A percentile compares a stretch with the other conserved stretches of the same genome.
phyloP scores from a whole-genome alignment of 2,113 vertebrate species.

The Galemys pyrenaicus region DNA sequence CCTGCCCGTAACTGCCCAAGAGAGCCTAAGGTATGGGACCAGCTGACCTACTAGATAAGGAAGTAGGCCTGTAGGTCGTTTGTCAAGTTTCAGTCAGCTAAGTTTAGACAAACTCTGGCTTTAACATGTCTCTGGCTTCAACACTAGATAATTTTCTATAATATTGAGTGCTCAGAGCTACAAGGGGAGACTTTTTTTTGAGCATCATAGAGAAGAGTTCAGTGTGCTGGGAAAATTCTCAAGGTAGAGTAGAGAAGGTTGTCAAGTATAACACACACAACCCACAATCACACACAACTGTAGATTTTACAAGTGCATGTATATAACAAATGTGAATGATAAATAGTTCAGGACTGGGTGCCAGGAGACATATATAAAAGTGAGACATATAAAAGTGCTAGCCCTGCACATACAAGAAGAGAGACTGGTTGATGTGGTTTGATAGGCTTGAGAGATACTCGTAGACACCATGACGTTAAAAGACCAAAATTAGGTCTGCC shows the following conservation, averaged over 20 bases:
- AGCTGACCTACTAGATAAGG: too few relatives aligned
- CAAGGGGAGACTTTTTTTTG: not conserved
- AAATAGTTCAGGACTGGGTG: not conserved
- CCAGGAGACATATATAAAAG: not conserved
- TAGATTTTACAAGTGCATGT: not conserved
- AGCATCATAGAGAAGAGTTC: not conserved
- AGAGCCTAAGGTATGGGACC: too few relatives aligned
- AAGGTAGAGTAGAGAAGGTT: not conserved
- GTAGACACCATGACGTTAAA: not conserved
- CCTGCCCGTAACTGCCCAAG: too few relatives aligned
- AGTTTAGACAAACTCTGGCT: too few relatives aligned
- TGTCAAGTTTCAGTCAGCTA: too few relatives aligned
- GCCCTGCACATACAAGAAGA: not conserved
- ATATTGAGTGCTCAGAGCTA: not conserved
- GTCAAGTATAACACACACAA: not conserved
- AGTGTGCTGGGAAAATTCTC: not conserved
- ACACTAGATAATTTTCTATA: not conserved
- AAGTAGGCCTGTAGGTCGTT: too few relatives aligned
- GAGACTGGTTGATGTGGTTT: not conserved
- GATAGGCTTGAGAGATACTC: not conserved
- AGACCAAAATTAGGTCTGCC: not conserved
- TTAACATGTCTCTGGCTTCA: too few relatives aligned
- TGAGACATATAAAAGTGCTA: not conserved
- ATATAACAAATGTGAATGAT: not conserved
- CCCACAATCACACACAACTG: too few relatives aligned